Evolutionary conservation across 2,888 invertebrate species (phyloP).

Genomic region (Netelia virgata): DNA sequence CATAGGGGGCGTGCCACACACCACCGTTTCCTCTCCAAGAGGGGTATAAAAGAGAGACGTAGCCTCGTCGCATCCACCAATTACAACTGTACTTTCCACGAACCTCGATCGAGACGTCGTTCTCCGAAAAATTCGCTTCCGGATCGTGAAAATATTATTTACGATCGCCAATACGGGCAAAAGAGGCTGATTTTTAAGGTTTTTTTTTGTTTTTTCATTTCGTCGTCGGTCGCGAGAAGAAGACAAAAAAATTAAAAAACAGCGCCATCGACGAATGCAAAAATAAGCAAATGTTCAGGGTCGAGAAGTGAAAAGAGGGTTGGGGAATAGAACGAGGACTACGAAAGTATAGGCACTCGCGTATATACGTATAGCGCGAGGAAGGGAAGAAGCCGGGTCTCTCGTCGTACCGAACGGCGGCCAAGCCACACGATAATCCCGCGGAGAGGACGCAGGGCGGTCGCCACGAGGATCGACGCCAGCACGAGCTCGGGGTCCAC

Average conservation of each 20-base stretch:
- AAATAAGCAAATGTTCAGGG: not conserved
- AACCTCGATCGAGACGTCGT: constrained; percentile 20
- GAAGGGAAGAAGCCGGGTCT: constrained; percentile 58
- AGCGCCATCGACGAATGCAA: not conserved
- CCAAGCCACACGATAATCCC: constrained; percentile 61
- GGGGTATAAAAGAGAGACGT: constrained; percentile 78
- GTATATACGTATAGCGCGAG: constrained; percentile 9
- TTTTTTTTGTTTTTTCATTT: no score
- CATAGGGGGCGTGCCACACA: constrained; percentile 76
- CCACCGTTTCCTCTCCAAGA: constrained; percentile 57
- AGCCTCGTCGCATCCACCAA: constrained; percentile 77
- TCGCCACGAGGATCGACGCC: constrained; percentile 67
- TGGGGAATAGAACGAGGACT: not conserved
- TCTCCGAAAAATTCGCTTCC: not conserved
- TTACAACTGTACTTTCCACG: constrained; percentile 76
- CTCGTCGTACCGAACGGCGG: constrained; percentile 20
- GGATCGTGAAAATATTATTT: no score
- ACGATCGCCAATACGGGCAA: no score
- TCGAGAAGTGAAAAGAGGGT: not conserved
- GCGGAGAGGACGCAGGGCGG: constrained; percentile 66
- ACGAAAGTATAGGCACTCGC: constrained; percentile 6
- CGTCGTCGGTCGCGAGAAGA: no score
- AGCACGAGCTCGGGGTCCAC: constrained; percentile 64
- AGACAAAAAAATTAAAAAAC: not conserved
- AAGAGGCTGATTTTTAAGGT: no score